These are phyloP conservation scores for Archocentrus centrarchus DNA, from an alignment of 2,113 vertebrate species.

Conservation along the genomic window DNA sequence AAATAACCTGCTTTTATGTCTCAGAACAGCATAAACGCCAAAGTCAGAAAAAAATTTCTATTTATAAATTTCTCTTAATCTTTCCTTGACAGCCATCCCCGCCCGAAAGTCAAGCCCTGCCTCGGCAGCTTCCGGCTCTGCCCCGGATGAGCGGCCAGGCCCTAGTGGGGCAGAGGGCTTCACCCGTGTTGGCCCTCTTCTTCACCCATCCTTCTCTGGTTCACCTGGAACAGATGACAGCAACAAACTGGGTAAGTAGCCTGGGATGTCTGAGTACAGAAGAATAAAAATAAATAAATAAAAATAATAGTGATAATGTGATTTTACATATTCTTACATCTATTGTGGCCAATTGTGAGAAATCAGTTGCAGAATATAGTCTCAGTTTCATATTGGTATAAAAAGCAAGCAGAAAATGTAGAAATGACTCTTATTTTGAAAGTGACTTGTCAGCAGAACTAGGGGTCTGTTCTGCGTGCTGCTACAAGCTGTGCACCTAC, in stretches of 20 bases:
- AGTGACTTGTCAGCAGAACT: not conserved
- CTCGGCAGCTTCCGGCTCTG: slow-evolving; percentile 61
- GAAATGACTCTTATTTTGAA: not conserved
- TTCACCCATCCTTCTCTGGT: slow-evolving; percentile 82
- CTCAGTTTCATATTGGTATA: not conserved
- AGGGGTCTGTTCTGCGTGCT: not conserved
- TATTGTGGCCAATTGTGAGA: not conserved
- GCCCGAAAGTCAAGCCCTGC: slow-evolving; percentile 76
- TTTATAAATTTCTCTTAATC: not conserved
- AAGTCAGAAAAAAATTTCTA: not conserved
- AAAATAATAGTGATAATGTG: not conserved
- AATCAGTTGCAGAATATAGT: not conserved
- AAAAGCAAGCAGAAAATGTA: not conserved
- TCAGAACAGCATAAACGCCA: not conserved
- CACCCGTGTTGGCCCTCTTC: slow-evolving; percentile 71
- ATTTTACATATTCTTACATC: not conserved
- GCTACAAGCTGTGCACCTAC: not conserved
- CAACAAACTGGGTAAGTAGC: slow-evolving; percentile 84
- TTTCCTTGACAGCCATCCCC: slow-evolving; percentile 84
- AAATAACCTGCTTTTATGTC: not conserved
- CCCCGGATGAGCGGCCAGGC: slow-evolving; percentile 79
- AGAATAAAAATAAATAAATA: not conserved
- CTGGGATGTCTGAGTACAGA: not conserved
- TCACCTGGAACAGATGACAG: slow-evolving; percentile 78
- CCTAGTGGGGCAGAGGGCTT: slow-evolving; percentile 82